These are phyloP conservation scores for Cenopis cana DNA, from an alignment of 2,888 invertebrate genomes.

Conservation along the genomic window DNA sequence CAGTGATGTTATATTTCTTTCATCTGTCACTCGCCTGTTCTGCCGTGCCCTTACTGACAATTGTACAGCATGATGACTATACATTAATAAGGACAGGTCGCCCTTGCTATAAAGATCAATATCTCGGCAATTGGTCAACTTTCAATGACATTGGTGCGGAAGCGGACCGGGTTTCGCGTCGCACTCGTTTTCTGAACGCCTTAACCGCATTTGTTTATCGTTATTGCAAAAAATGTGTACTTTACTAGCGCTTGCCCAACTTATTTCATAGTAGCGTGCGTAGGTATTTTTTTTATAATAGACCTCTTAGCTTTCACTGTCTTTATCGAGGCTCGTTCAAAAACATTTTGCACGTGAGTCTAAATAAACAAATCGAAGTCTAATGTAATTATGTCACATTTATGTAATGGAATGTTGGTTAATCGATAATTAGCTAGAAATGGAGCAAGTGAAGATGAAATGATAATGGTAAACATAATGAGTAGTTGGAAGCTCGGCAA, in stretches of 20 bases:
- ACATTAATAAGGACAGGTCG: constrained; percentile 38
- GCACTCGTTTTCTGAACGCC: constrained; percentile 65
- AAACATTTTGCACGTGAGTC: constrained; percentile 3
- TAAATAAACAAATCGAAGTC: neutral
- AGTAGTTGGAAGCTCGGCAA: constrained; percentile 19
- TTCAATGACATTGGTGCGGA: constrained; percentile 69
- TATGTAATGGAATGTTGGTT: constrained; percentile 30
- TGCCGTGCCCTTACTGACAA: constrained; percentile 21
- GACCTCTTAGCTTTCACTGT: neutral
- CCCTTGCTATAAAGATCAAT: constrained; percentile 41
- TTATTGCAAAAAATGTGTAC: constrained; percentile 45
- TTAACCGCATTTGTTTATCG: constrained; percentile 56
- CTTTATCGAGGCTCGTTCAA: constrained; percentile 1
- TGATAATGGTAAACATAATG: constrained; percentile 33
- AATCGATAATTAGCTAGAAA: constrained; percentile 33
- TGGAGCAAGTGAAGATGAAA: constrained; percentile 40
- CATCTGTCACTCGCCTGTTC: constrained; percentile 8
- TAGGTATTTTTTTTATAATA: constrained; percentile 15
- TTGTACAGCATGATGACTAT: constrained; percentile 28
- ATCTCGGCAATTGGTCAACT: constrained; percentile 54
- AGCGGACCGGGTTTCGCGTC: constrained; percentile 55
- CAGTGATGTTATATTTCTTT: constrained; percentile 8
- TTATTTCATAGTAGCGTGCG: constrained; percentile 34
- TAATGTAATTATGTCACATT: constrained; percentile 21
- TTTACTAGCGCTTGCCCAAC: constrained; percentile 35